phyloP scores from a whole-genome alignment of 2,888 invertebrate genomes.

The Acleris cristana region DNA sequence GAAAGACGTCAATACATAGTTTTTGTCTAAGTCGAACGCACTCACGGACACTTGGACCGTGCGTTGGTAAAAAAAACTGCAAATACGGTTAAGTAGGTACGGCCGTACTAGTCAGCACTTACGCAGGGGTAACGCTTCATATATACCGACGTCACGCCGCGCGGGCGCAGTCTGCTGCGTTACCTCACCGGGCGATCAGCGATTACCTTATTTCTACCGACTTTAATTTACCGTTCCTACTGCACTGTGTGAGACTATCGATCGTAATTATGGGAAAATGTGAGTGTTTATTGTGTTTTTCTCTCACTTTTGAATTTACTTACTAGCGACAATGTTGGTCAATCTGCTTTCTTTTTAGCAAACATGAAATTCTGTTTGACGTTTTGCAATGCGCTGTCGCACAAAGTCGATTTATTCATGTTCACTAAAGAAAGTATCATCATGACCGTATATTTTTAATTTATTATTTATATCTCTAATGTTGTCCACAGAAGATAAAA shows the following conservation, averaged over 20 bases:
- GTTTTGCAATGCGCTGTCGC: neutral
- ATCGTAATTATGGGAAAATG: conserved; percentile 30
- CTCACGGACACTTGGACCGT: conserved; percentile 5
- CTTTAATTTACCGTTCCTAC: neutral
- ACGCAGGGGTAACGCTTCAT: conserved; percentile 11
- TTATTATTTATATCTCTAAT: no score
- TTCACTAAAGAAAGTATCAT: no score
- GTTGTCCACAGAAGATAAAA: neutral
- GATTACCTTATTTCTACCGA: neutral
- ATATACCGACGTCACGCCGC: conserved; percentile 21
- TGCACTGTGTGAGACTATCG: neutral
- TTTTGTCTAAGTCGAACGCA: conserved; percentile 7
- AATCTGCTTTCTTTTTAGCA: conserved; percentile 1
- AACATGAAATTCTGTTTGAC: neutral
- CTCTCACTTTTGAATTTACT: neutral
- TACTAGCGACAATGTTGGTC: no score
- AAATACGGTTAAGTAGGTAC: conserved; percentile 20
- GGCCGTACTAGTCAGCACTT: conserved; percentile 9
- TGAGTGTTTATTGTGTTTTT: conserved; percentile 13
- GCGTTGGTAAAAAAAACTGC: conserved; percentile 16
- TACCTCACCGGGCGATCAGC: conserved; percentile 7
- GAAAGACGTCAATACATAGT: conserved; percentile 15
- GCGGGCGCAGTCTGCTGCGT: conserved; percentile 19
- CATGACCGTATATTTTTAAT: no score
- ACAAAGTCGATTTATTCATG: no score